Conservation (phyloP, 2,797 vertebrate species). For the Chaunax sp. region DNA sequence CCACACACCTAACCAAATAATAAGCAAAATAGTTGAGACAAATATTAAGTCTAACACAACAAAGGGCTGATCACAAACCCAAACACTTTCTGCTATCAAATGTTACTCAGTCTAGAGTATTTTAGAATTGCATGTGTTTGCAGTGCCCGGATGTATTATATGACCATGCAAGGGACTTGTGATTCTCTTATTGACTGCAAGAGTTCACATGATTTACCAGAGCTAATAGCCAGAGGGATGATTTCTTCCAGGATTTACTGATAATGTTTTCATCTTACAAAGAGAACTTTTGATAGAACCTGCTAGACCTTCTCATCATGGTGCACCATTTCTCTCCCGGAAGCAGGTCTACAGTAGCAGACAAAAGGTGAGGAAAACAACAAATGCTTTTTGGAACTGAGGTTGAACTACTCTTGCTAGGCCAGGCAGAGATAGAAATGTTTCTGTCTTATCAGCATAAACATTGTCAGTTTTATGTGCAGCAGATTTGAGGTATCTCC, state of each 20-base stretch:
- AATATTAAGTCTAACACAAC: not conserved
- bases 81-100: not conserved
- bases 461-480: not conserved
- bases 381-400: not conserved
- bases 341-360: too few species aligned
- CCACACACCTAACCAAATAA: too few species aligned
- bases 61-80: not conserved
- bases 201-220: too few species aligned
- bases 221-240: not conserved
- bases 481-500: not conserved
- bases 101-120: too few species aligned
- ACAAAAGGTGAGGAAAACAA: not conserved
- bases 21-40: not conserved
- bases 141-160: not conserved
- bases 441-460: not conserved
- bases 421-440: not conserved
- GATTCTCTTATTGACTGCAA: not conserved
- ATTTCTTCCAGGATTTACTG: not conserved
- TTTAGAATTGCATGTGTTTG: not conserved
- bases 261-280: not conserved
- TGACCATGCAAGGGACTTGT: not conserved
- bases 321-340: too few species aligned
- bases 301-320: not conserved
- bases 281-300: not conserved
- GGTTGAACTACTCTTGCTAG: not conserved